Conservation (phyloP, 2,113 vertebrate genomes). For the Pachypanchax playfairii region DNA sequence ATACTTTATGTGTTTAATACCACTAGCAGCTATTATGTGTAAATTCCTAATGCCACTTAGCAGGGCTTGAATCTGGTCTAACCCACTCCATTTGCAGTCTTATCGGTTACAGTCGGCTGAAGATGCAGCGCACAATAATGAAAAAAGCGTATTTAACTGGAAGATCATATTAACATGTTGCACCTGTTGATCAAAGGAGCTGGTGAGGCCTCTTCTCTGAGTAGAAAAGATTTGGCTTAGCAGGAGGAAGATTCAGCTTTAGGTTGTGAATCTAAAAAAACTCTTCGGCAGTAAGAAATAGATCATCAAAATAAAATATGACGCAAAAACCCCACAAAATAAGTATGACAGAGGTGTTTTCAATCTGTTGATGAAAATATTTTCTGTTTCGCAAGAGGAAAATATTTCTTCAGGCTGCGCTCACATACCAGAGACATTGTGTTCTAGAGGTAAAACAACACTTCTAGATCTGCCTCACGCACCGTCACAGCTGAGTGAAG, state of each 20-base stretch:
- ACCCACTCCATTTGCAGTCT: conserved; percentile 26
- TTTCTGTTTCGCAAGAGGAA: neutral
- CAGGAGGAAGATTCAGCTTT: no score
- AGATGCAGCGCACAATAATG: conserved; percentile 14
- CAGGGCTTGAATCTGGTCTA: conserved; percentile 36
- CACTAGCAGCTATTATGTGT: conserved; percentile 40
- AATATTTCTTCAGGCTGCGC: neutral
- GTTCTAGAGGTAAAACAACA: conserved; percentile 1
- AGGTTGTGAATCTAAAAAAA: no score
- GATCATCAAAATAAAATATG: neutral
- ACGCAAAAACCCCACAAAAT: neutral
- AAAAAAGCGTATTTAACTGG: conserved; percentile 20
- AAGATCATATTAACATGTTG: conserved; percentile 33
- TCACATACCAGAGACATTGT: neutral
- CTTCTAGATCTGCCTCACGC: neutral
- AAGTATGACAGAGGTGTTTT: neutral
- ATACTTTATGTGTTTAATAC: conserved; percentile 36
- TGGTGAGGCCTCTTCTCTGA: conserved; percentile 11
- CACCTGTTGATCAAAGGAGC: conserved; percentile 51
- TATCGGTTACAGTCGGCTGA: conserved; percentile 58
- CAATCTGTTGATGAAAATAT: neutral
- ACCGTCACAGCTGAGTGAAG: neutral
- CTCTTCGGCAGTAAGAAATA: neutral
- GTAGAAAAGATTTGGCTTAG: no score
- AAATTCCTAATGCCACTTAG: conserved; percentile 53